These are phyloP conservation scores for Cottoperca gobio DNA, from an alignment of 2,797 vertebrate genomes.

Conservation along the genomic window DNA sequence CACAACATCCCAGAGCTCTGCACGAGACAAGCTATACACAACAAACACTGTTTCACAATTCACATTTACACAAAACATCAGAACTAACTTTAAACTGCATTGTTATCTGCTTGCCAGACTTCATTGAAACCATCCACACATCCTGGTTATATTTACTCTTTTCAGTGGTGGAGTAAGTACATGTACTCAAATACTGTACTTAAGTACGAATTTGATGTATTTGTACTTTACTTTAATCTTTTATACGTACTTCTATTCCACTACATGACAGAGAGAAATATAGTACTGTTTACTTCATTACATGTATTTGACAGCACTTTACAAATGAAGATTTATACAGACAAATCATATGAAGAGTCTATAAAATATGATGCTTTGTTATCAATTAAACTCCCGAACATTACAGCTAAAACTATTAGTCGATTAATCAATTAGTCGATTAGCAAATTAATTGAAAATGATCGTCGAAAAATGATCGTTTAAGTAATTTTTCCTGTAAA, in stretches of 20 bases:
- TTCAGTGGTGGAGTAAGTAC: not conserved
- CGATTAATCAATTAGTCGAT: too few relatives aligned
- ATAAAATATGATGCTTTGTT: too few relatives aligned
- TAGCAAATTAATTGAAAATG: too few relatives aligned
- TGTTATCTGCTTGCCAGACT: not conserved
- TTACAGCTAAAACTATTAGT: too few relatives aligned
- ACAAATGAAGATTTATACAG: too few relatives aligned
- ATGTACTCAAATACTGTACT: not conserved
- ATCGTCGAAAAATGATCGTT: too few relatives aligned
- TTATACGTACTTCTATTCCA: not conserved
- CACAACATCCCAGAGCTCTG: conserved; percentile 56
- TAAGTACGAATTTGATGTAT: not conserved
- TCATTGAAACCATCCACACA: not conserved
- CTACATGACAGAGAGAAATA: not conserved
- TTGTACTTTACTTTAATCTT: not conserved
- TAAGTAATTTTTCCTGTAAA: too few relatives aligned
- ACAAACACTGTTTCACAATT: not conserved
- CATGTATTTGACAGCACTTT: too few relatives aligned
- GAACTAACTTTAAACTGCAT: not conserved
- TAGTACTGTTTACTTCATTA: not conserved
- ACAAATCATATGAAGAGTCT: not conserved
- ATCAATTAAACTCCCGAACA: too few relatives aligned
- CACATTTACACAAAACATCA: not conserved
- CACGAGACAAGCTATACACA: conserved; percentile 56
- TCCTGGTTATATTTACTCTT: not conserved